These are phyloP conservation scores for Magallana angulata DNA, from an alignment of 1,140 invertebrate species.

Conservation along the genomic window DNA sequence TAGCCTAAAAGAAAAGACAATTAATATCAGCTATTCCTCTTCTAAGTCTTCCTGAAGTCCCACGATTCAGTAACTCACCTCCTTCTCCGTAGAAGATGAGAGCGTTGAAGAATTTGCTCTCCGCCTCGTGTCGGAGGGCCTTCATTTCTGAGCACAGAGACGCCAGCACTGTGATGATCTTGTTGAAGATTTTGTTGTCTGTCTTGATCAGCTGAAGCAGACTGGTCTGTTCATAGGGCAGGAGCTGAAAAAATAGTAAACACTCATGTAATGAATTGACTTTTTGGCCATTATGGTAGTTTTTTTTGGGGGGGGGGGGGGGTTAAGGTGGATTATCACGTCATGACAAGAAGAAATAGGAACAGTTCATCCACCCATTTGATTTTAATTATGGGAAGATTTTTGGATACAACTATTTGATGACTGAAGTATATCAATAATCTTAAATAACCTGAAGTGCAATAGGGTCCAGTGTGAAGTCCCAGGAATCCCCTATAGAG, in stretches of 20 bases:
- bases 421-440: no score
- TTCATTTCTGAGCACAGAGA: conserved; percentile 89
- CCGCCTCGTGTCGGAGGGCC: conserved; percentile 85
- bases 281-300: no score
- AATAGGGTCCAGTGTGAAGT: conserved; percentile 82
- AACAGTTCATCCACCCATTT: no score
- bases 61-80: conserved; percentile 59
- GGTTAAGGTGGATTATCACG: no score
- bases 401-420: no score
- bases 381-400: no score
- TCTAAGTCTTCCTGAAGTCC: no score
- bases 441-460: conserved; percentile 81
- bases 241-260: conserved; percentile 69
- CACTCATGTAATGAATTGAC: no score
- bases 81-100: conserved; percentile 85
- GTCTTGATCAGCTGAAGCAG: conserved; percentile 87
- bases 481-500: conserved; percentile 81
- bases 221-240: conserved; percentile 84
- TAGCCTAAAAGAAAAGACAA: no score
- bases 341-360: no score
- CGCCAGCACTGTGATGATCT: conserved; percentile 89
- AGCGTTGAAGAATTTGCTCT: conserved; percentile 83
- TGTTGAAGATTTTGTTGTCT: conserved; percentile 90
- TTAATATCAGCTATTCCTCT: no score
- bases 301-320: no score